Evolutionary conservation across 2,113 vertebrate species (phyloP), one percentile per base, ranked within the genome.

Genomic region (Lucifuga dentata): DNA sequence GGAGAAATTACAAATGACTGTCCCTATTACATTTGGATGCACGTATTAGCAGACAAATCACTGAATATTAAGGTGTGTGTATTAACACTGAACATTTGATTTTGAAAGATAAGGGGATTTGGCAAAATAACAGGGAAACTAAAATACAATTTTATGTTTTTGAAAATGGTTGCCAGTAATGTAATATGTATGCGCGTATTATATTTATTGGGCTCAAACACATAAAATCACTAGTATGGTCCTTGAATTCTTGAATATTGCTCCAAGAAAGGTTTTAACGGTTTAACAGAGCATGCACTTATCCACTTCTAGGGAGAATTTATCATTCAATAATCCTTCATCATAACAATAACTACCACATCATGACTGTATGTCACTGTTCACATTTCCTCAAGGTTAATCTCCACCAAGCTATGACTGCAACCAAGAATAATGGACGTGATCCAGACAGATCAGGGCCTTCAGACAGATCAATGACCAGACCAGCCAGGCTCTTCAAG

Each of bases 401-500:
- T 32, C 17, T 5, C 21, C 9, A 48, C 21, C 36, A 13, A 56
- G 16, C 19, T 5, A 16, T 11, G 15, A 45, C 39, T 33, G 35
- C 11, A 40, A 11, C 39, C 20, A 49, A 19, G 49, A 56, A 23
- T 46, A 61, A n/a, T 43, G 21, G 21, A 51, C 46, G 49, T 13
- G 51, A 44, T 68, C n/a, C 36, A 20, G n/a, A 51, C 26, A 29
- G 26, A 29, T 29, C 26, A 29, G 26, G 26, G 45, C 50, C 74
- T 40, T 59, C 29, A 51, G 60, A 52, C 43, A 17, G 71, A 88
- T 84, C 56, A 73, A 80, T 51, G 49, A 60, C 1, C 24, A 8
- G 21, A 7, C 57, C 52, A 20, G 57, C 29, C 45, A 46, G 43
- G 26, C 70, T 46, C 33, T 53, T 1, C 0, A 0, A 64, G 85